These are phyloP conservation scores for Synanthedon myopaeformis DNA, from an alignment of 2,888 invertebrate species.

Conservation along the genomic window DNA sequence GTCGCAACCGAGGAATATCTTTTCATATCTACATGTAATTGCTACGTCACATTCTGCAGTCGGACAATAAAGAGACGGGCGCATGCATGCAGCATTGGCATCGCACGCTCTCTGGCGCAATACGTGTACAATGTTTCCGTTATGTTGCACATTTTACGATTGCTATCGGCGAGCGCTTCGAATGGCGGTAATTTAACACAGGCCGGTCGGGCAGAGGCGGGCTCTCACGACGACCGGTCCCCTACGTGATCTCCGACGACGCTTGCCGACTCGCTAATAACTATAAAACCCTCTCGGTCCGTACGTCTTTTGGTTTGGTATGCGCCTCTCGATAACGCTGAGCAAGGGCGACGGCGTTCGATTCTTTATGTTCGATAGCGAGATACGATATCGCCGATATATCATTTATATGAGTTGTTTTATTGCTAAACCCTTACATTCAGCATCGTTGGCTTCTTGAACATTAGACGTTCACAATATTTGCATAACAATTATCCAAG, in stretches of 20 bases:
- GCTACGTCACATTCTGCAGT: constrained; percentile 2
- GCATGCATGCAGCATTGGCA: constrained; percentile 1
- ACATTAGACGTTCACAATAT: neutral
- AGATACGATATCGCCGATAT: neutral
- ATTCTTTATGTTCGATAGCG: neutral
- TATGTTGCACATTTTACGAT: constrained; percentile 55
- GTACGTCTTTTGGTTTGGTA: constrained; percentile 16
- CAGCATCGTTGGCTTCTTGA: neutral
- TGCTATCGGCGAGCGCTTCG: constrained; percentile 16
- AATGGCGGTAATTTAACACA: constrained; percentile 26
- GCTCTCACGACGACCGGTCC: constrained; percentile 41
- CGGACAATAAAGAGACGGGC: neutral
- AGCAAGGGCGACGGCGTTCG: constrained; percentile 1
- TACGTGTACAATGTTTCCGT: constrained; percentile 32
- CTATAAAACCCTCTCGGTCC: constrained; percentile 8
- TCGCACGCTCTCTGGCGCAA: neutral
- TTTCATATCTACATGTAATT: constrained; percentile 10
- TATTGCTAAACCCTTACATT: neutral
- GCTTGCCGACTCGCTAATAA: constrained; percentile 42
- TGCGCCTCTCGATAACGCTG: constrained; percentile 27
- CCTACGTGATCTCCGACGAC: constrained; percentile 58
- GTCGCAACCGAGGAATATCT: constrained; percentile 5
- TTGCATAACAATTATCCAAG: too few species aligned
- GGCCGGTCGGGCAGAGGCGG: constrained; percentile 14
- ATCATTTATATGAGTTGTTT: constrained; percentile 2